Conservation (phyloP, 2,888 invertebrate species). For the Hirtodrosophila alboralis region DNA sequence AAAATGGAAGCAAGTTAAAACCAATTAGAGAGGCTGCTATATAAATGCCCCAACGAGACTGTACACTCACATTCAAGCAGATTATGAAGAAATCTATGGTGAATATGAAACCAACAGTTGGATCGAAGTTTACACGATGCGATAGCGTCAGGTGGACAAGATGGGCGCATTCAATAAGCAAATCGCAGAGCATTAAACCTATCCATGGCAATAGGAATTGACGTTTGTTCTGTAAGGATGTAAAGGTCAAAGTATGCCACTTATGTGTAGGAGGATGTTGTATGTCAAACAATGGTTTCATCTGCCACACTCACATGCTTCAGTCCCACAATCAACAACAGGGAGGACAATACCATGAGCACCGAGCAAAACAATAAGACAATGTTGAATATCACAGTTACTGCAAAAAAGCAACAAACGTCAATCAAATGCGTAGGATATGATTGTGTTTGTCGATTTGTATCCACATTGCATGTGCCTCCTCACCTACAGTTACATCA, state of each 20-base stretch:
- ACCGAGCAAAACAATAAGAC: slow-evolving; percentile 88
- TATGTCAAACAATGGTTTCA: slow-evolving; percentile 12
- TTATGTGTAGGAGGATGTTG: neutral
- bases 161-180: slow-evolving; percentile 88
- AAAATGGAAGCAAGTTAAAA: slow-evolving; percentile 48
- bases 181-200: slow-evolving; percentile 87
- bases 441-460: neutral
- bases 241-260: slow-evolving; percentile 1
- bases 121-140: slow-evolving; percentile 89
- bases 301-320: slow-evolving; percentile 86
- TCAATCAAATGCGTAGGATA: slow-evolving; percentile 31
- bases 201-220: slow-evolving; percentile 91
- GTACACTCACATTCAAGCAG: slow-evolving; percentile 89
- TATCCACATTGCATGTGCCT: too few relatives aligned
- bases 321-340: slow-evolving; percentile 88
- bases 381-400: slow-evolving; percentile 89
- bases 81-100: slow-evolving; percentile 91
- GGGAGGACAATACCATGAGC: slow-evolving; percentile 88
- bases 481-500: slow-evolving; percentile 82
- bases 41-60: too few relatives aligned
- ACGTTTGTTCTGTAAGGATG: slow-evolving; percentile 87
- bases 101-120: slow-evolving; percentile 90
- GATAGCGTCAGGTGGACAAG: slow-evolving; percentile 87
- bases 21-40: too few relatives aligned
- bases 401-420: slow-evolving; percentile 85